These are phyloP conservation scores for Zeus faber DNA, from an alignment of 2,113 vertebrate species.

Conservation along the genomic window DNA sequence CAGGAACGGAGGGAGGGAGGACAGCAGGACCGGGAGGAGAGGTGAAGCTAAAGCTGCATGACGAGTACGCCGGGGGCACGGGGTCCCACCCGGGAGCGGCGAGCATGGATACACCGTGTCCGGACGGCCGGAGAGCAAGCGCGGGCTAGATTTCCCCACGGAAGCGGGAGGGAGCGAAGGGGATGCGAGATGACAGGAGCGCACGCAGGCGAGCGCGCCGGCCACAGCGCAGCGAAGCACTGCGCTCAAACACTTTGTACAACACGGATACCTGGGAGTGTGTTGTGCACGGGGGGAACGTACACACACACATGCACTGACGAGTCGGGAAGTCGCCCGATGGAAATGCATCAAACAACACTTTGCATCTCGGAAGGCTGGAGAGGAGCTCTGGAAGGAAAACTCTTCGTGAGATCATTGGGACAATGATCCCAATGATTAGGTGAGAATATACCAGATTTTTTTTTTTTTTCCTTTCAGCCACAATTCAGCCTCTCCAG, in stretches of 20 bases:
- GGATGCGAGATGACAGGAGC: neutral
- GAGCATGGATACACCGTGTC: conserved; percentile 53
- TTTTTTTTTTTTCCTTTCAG: too few species aligned
- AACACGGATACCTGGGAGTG: too few species aligned
- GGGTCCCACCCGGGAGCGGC: conserved; percentile 37
- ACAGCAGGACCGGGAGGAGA: conserved; percentile 6
- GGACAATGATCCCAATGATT: too few species aligned
- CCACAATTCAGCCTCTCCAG: too few species aligned
- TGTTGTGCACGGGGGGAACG: too few species aligned
- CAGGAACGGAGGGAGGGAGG: neutral
- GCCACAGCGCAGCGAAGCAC: neutral
- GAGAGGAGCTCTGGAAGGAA: too few species aligned
- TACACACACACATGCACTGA: neutral
- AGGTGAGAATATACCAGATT: too few species aligned
- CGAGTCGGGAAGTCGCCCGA: too few species aligned
- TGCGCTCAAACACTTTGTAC: neutral
- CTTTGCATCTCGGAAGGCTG: too few species aligned
- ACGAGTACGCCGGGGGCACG: conserved; percentile 49
- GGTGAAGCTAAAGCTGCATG: conserved; percentile 61
- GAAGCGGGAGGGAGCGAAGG: conserved; percentile 26
- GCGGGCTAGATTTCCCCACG: conserved; percentile 48
- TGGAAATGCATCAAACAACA: too few species aligned
- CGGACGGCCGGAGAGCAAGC: conserved; percentile 40
- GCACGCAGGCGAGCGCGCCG: neutral
- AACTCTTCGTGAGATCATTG: too few species aligned